These are phyloP conservation scores for Xenotilapia longispinis DNA, from an alignment of 2,113 vertebrate genomes.

Conservation along the genomic window DNA sequence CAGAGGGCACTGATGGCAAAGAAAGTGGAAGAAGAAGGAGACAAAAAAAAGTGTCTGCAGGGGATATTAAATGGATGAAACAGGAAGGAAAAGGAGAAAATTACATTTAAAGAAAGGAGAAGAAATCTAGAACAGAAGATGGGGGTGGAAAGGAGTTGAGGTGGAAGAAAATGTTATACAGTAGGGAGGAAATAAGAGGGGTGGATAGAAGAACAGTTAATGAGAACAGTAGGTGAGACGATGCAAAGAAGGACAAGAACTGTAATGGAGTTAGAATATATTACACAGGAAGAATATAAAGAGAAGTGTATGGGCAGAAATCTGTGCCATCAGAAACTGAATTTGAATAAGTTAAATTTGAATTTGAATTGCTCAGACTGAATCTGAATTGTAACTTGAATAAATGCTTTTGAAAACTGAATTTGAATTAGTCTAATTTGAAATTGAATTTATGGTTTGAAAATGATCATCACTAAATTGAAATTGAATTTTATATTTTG, in stretches of 20 bases:
- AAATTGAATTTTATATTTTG: too few species aligned
- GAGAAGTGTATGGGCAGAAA: too few species aligned
- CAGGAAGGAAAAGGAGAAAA: neutral
- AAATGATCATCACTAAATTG: too few species aligned
- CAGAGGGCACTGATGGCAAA: constrained; percentile 47
- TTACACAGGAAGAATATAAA: neutral
- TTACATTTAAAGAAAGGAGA: neutral
- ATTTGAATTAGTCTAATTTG: too few species aligned
- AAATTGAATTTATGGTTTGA: too few species aligned
- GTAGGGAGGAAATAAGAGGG: neutral
- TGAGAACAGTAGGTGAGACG: neutral
- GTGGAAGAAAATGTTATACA: neutral
- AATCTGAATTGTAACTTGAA: too few species aligned
- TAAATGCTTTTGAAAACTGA: too few species aligned
- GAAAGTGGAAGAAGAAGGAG: neutral
- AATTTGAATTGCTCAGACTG: too few species aligned
- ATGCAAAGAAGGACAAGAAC: neutral
- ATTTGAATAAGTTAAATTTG: too few species aligned
- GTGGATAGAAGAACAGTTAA: neutral
- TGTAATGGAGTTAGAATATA: neutral
- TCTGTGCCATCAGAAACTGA: too few species aligned
- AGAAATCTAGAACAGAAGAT: neutral
- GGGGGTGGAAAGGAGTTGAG: neutral
- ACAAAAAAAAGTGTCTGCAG: neutral
- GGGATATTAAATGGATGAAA: neutral